Conservation (phyloP, 2,113 vertebrate species). For the Puma concolor region DNA sequence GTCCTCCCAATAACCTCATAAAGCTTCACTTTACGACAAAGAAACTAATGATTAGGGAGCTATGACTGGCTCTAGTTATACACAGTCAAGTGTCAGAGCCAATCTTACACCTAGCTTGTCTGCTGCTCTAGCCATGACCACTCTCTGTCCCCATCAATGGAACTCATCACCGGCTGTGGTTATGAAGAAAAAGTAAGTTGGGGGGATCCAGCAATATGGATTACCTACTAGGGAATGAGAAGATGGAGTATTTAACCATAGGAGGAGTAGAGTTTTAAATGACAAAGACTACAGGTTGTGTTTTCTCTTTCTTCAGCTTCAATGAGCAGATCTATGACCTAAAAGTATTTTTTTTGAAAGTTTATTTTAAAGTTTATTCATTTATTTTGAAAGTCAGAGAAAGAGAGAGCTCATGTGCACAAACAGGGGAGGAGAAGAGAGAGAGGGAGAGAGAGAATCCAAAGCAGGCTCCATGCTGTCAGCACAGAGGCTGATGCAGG, state of each 20-base stretch:
- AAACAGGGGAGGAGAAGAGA: too few species aligned
- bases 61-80: not conserved
- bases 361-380: too few species aligned
- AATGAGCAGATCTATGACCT: not conserved
- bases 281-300: not conserved
- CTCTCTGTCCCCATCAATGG: not conserved
- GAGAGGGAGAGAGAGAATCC: too few species aligned
- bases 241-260: not conserved
- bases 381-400: too few species aligned
- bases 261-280: not conserved
- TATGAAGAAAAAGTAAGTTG: not conserved
- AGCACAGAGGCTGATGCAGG: too few species aligned
- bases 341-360: not conserved
- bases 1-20: not conserved
- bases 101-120: not conserved
- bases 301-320: not conserved
- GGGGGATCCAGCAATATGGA: not conserved
- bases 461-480: too few species aligned
- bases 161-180: not conserved
- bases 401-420: too few species aligned
- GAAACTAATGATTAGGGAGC: not conserved
- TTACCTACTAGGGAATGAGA: not conserved
- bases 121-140: not conserved
- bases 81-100: not conserved
- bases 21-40: not conserved